Evolutionary conservation across 2,888 invertebrate species (phyloP), one percentile per base, ranked within the genome.

Genomic region (Boloria selene): DNA sequence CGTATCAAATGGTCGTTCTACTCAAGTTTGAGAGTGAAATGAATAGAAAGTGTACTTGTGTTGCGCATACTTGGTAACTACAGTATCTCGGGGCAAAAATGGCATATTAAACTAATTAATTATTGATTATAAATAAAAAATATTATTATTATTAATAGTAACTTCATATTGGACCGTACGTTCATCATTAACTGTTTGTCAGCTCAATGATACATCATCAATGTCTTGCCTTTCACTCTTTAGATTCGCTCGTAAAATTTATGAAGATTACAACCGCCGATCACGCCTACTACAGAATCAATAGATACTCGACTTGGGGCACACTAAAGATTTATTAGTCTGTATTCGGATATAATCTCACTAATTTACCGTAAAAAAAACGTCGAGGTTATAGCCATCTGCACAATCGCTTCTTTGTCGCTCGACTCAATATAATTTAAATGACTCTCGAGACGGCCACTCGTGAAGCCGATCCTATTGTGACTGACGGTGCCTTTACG

Each of bases 341-440:
- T 74, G 88, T 84, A 90, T 90, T 90, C 83, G 85, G 85, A 79
- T 74, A 83, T 90, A 90, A 90, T 90, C 87, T 86, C 82, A 86
- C 89, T 90, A 91, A 91, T 90, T 89, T 88, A 89, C 84, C 83
- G 88, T 86, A 86, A 87, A 90, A 22, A 88, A 89, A 88, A 87
- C 84, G 83, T 81, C 77, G 81, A 80, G 79, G 84, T 87, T 86
- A 88, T 84, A 81, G 79, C 83, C 83, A 81, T 73, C 81, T 84
- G 85, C 85, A 89, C 90, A 88, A 88, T 88, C 80, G 84, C 67
- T 68, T 77, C 83, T 85, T 91, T 90, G 90, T 90, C 79, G 82
- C 71, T 74, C 74, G 77, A 65, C 81, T 91, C 90, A 89, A 92
- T 90, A 90, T 91, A 90, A 90, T 90, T 90, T 85, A 90, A 91